Evolutionary conservation across 2,888 invertebrate genomes (phyloP), one percentile per base, ranked within the genome.

Genomic region (Drepana falcataria): DNA sequence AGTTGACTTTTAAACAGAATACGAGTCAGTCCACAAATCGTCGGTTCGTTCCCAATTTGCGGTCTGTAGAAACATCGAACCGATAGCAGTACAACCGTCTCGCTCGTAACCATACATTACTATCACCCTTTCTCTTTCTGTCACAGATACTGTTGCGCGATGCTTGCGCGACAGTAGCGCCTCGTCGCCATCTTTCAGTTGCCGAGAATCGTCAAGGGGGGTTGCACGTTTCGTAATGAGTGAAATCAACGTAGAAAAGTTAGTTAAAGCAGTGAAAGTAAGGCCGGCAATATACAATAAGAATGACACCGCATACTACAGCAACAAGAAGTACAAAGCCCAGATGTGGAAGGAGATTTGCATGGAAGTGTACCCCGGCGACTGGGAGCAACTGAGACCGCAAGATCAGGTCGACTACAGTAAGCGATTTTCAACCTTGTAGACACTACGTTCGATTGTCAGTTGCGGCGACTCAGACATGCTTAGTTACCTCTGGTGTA

Each of bases 271-370:
- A 0, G 70, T 83, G 33, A 79, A 77, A 62, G 66, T 61, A 3
- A 71, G 80, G 0, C 77, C 78, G 0, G 70, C 73, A 2, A 57
- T 85, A 52, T 83, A 81, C 60, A 73, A 76, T 52, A 80, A 72
- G 51, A 71, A 68, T 7, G 75, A 81, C 49, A 59, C 72, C 0
- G 66, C 68, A 49, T 79, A 79, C 56, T 74, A 71, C 48, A 71
- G 68, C 53, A 72, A 77, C 55, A 75, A 73, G 52, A 76, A 73
- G 54, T 64, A 71, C 40, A 83, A 78, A 55, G 60, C 74, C 7
- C 69, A 69, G 51, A 56, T 81, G 55, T 85, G 84, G 83, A 65
- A 64, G 5, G 81, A 79, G 33, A 71, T 81, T 7, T 75, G 79
- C 56, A 64, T 63, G 51, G 82, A 82, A 48, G 73, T 83, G n/a